phyloP scores from a whole-genome alignment of 2,797 vertebrate species.

The Peromyscus nudipes region DNA sequence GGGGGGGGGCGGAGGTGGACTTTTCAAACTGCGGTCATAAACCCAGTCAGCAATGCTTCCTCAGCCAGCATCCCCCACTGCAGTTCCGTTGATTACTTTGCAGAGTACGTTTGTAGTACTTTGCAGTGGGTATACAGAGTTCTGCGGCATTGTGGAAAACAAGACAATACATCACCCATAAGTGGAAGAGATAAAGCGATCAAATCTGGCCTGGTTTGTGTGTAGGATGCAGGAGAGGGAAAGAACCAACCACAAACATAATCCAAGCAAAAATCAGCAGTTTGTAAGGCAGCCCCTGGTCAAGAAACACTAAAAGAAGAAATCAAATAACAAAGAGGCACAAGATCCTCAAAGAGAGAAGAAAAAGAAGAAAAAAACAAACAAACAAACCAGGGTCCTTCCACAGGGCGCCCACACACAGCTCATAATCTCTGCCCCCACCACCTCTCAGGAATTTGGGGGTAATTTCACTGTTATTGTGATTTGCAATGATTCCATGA shows the following conservation, averaged over 20 bases:
- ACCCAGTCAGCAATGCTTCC: not conserved
- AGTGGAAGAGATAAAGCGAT: conserved; percentile 61
- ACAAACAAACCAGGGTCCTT: conserved; percentile 69
- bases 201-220: conserved; percentile 76
- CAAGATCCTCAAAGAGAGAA: conserved; percentile 50
- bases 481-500: conserved; percentile 81
- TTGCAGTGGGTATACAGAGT: conserved; percentile 81
- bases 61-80: not conserved
- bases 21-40: not conserved
- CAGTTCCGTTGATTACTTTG: conserved; percentile 76
- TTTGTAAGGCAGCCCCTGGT: conserved; percentile 79
- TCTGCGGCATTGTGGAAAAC: conserved; percentile 76
- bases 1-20: no score
- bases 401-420: not conserved
- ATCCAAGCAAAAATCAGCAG: conserved; percentile 81
- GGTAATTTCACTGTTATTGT: conserved; percentile 80
- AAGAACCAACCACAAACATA: conserved; percentile 53
- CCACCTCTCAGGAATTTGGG: conserved; percentile 78
- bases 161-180: conserved; percentile 71
- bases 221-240: conserved; percentile 66
- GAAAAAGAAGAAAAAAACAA: conserved; percentile 72
- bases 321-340: conserved; percentile 62
- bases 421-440: conserved; percentile 71
- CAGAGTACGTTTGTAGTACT: conserved; percentile 82
- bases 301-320: conserved; percentile 75